Base-by-base conservation (phyloP, 2,797 vertebrate genomes). In the Brachyrhaphis roseni region DNA sequence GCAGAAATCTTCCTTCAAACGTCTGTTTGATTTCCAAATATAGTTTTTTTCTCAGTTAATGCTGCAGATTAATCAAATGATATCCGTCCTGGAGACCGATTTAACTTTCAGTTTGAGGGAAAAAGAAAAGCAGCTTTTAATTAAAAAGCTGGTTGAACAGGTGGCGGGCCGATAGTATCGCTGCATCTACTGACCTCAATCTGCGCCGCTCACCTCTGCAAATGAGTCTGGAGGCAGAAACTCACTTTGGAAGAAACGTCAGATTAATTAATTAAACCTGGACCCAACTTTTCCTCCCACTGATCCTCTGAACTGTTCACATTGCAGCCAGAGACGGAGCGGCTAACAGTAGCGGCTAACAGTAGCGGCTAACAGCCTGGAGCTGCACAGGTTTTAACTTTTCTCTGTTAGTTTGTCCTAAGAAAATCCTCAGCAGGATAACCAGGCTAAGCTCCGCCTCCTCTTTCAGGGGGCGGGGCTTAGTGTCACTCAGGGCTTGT, bases 231-330 rank as follows among this genome's bases (percentile, higher is more conserved):
- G 59, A 64, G 18, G 16, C 12, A 34, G 15, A 64, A 64, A 36
- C 15, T 36, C 59, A 34, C 28, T 64, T 36, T 64, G 59, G 8
- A 8, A 18, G 15, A 13, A 36, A 3, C 59, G 1, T 64, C 59
- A 64, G 59, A 64, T 64, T 64, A 64, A 64, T 64, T 64, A 31
- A 64, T 64, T 64, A 64, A 36, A 64, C 7, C 59, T 20, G 59
- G 31, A 31, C 31, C 16, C n/a, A 12, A 64, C 28, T 36, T 31
- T 64, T 64, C 59, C 59, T 64, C 18, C 28, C 59, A 31, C 7
- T 64, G 34, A 64, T 64, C 31, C 13, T 36, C 31, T 15, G 13
- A 16, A 13, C 10, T 18, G 15, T 34, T 34, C 59, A 62, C 12
- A n/a, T 2, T 62, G 57, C 4, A 1, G n/a, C 57, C 5, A 10